Evolutionary conservation across 2,113 vertebrate species (phyloP), one percentile per base, ranked within the genome.

Genomic region (Protobothrops mucrosquamatus): DNA sequence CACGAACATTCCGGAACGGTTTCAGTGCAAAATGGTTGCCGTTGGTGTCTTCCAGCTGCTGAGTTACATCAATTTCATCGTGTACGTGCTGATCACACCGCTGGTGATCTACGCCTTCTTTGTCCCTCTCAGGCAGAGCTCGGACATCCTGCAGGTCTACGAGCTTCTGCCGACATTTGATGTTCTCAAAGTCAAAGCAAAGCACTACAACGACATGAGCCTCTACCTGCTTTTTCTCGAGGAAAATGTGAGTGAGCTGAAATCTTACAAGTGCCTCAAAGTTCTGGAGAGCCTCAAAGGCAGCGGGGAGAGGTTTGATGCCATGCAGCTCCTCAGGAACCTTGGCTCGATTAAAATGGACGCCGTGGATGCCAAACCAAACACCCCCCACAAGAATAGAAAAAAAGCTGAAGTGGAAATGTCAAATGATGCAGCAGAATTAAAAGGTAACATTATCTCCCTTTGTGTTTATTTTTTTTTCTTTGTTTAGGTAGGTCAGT

Each of bases 221-320:
- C 98, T 99, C 95, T 99, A 99, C 93, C 97, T 99, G 85, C 98
- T 99, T 89, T 99, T 99, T 96, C 97, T 99, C 90, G 98, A 99
- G 85, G 99, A 99, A 97, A 99, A 99, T 0, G 97, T 99, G 91
- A 99, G 98, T 74, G 98, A 99, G 93, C 98, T 99, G 48, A 99
- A 99, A 94, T 99, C 99, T 1, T 99, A 98, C 95, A 99, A 99
- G 93, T 99, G 98, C 94, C 98, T 99, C 48, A 98, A 99, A 97
- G 98, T 99, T 55, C 97, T 99, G 93, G 98, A 99, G 96, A 98
- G 98, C 96, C 97, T 99, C 95, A 98, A 98, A 92, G 97, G 97
- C 91, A 98, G 95, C 10, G 97, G 96, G 6, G 98, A 98, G 86
- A 98, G 97, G 18, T 97, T 98, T 29, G 98, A 99, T 95, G 97